phyloP scores from a whole-genome alignment of 1,140 invertebrate genomes.

The Bombus pyrosoma region DNA sequence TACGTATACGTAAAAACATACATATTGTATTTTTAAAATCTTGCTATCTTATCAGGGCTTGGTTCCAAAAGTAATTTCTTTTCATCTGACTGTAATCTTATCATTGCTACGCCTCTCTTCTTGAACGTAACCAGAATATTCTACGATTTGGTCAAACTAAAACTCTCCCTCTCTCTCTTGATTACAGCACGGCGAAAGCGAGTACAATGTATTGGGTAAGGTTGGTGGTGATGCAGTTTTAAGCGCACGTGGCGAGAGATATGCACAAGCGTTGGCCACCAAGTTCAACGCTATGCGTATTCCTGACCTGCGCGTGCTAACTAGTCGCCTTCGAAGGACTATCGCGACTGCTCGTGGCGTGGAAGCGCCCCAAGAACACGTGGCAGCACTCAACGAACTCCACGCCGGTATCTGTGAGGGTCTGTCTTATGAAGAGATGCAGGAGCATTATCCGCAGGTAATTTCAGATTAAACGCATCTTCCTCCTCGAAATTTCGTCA shows the following conservation, averaged over 20 bases:
- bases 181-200: constrained; percentile 94
- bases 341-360: constrained; percentile 93
- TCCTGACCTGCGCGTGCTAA: constrained; percentile 92
- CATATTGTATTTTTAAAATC: background rate
- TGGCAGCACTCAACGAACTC: constrained; percentile 93
- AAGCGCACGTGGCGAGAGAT: constrained; percentile 90
- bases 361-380: constrained; percentile 90
- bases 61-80: background rate
- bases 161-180: background rate
- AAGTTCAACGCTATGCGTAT: constrained; percentile 88
- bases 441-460: constrained; percentile 91
- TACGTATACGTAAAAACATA: too few relatives aligned
- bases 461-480: background rate
- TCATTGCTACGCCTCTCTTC: too few relatives aligned
- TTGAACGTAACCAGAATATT: too few relatives aligned
- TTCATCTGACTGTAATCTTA: background rate
- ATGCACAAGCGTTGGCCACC: constrained; percentile 89
- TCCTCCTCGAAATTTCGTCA: background rate
- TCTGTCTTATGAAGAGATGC: constrained; percentile 96
- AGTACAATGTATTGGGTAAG: constrained; percentile 94
- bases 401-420: constrained; percentile 97
- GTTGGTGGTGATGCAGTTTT: constrained; percentile 95
- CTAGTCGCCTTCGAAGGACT: constrained; percentile 92
- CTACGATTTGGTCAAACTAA: background rate
- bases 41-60: constrained; percentile 3